These are phyloP conservation scores for Oscarella lobularis DNA, from an alignment of 37 sponge, comb jelly and placozoan species.

Conservation along the genomic window DNA sequence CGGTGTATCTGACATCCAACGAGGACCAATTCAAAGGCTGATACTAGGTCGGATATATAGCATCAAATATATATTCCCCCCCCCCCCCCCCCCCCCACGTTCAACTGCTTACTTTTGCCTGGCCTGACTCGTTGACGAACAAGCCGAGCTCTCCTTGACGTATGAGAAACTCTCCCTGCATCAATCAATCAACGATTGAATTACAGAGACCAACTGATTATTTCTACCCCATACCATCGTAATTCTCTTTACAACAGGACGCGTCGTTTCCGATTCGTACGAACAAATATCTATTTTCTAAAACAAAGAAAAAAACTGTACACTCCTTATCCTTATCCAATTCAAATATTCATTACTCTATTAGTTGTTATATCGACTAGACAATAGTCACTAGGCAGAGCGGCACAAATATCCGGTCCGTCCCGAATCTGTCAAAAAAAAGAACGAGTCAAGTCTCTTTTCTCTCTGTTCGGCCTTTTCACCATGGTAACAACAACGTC, in stretches of 20 bases:
- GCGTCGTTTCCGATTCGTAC: neutral
- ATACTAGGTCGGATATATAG: conserved; percentile 3
- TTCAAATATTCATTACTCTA: neutral
- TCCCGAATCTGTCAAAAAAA: neutral
- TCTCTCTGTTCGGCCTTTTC: too few relatives aligned
- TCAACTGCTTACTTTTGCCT: neutral
- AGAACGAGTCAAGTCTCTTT: neutral
- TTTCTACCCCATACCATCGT: neutral
- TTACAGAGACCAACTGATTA: neutral
- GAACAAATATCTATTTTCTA: neutral
- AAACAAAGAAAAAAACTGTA: neutral
- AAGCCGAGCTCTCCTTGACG: conserved; percentile 40
- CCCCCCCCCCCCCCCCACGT: neutral
- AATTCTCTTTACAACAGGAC: neutral
- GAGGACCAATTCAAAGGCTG: conserved; percentile 6
- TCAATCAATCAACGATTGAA: neutral
- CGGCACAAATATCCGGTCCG: neutral
- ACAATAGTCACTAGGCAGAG: neutral
- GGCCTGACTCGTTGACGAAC: conserved; percentile 4
- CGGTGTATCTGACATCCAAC: neutral
- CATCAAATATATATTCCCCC: neutral
- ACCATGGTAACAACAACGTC: neutral
- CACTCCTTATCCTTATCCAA: neutral
- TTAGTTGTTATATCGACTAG: neutral
- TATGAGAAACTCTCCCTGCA: conserved; percentile 55